phyloP scores from a whole-genome alignment of 2,113 vertebrate genomes.

The Xenopus borealis region DNA sequence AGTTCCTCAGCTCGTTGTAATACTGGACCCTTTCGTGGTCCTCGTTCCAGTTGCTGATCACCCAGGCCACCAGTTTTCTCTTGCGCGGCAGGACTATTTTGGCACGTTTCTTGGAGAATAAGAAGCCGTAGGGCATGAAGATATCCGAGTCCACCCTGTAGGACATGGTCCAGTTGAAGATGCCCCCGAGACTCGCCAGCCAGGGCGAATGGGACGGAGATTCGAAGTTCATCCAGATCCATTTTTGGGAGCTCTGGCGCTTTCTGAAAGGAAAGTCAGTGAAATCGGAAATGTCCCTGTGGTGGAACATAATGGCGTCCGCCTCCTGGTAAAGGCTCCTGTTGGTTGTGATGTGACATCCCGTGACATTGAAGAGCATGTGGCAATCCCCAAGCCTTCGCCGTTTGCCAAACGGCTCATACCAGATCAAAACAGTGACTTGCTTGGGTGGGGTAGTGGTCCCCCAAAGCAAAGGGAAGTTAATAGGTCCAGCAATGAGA shows the following conservation, averaged over 20 bases:
- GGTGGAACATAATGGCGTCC: slow-evolving; percentile 80
- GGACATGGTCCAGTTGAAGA: slow-evolving; percentile 88
- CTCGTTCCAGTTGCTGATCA: slow-evolving; percentile 87
- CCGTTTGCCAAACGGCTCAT: slow-evolving; percentile 68
- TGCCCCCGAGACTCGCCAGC: slow-evolving; percentile 56
- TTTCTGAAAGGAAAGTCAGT: slow-evolving; percentile 46
- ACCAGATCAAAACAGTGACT: slow-evolving; percentile 78
- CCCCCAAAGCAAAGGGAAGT: neutral
- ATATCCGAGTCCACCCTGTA: slow-evolving; percentile 82
- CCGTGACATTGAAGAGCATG: slow-evolving; percentile 62
- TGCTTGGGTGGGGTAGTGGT: neutral
- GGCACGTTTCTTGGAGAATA: slow-evolving; percentile 52
- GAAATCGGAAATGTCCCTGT: slow-evolving; percentile 70
- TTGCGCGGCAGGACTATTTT: slow-evolving; percentile 56
- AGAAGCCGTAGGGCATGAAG: slow-evolving; percentile 84
- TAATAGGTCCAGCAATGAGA: slow-evolving; percentile 23
- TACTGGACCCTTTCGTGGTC: slow-evolving; percentile 76
- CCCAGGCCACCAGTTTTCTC: slow-evolving; percentile 80
- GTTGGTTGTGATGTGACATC: slow-evolving; percentile 73
- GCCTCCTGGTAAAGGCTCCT: slow-evolving; percentile 56
- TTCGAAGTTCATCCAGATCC: slow-evolving; percentile 97
- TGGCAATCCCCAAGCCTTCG: slow-evolving; percentile 61
- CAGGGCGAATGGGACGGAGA: slow-evolving; percentile 75
- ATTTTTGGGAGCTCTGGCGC: slow-evolving; percentile 73
- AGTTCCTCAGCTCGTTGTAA: slow-evolving; percentile 68